These are phyloP conservation scores for Erpornis zantholeuca DNA, from an alignment of 2,113 vertebrate genomes.

Conservation along the genomic window DNA sequence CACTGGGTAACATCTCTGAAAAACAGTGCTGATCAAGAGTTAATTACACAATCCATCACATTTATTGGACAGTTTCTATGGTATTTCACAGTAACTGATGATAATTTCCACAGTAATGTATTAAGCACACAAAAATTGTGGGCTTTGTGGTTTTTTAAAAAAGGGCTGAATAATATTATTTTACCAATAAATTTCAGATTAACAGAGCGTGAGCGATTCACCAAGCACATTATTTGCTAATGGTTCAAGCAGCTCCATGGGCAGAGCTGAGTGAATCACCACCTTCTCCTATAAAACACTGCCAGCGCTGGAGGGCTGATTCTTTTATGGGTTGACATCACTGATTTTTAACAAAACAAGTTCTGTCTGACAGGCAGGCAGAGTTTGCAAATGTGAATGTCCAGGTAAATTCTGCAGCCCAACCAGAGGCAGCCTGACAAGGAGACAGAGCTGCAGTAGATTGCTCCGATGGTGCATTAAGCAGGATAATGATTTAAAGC, in stretches of 20 bases:
- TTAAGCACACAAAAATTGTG: background rate
- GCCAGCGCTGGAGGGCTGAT: background rate
- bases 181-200: slow-evolving; percentile 20
- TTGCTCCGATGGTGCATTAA: background rate
- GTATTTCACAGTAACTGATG: slow-evolving; percentile 65
- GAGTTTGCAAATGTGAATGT: background rate
- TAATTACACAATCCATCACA: slow-evolving; percentile 78
- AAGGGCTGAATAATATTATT: slow-evolving; percentile 3
- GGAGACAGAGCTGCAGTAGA: background rate
- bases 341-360: slow-evolving; percentile 17
- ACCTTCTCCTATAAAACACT: background rate
- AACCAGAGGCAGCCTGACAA: background rate
- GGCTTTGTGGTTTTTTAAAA: background rate
- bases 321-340: background rate
- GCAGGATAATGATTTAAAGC: slow-evolving; percentile 34
- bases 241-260: background rate
- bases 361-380: background rate
- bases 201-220: background rate
- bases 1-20: slow-evolving; percentile 67
- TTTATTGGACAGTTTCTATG: slow-evolving; percentile 73
- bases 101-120: slow-evolving; percentile 53
- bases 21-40: slow-evolving; percentile 73
- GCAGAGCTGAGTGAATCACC: background rate
- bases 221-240: background rate
- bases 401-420: slow-evolving; percentile 20